phyloP scores from a whole-genome alignment of 2,888 invertebrate genomes.

The Cacoxenus indagator region DNA sequence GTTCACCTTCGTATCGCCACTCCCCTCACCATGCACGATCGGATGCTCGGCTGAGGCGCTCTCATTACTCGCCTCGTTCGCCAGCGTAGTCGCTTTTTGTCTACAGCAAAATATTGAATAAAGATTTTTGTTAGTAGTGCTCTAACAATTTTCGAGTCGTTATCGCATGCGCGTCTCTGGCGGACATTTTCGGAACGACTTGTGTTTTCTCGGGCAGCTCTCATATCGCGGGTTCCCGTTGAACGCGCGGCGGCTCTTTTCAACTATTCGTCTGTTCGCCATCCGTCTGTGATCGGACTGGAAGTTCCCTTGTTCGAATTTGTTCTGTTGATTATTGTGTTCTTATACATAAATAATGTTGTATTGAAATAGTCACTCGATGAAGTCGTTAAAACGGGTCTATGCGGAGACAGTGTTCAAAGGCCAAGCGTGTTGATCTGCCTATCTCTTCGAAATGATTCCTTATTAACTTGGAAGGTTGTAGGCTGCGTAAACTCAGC shows the following conservation, averaged over 20 bases:
- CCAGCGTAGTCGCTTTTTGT: slow-evolving; percentile 53
- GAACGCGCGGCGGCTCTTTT: slow-evolving; percentile 1
- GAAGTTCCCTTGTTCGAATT: slow-evolving; percentile 10
- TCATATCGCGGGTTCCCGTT: slow-evolving; percentile 1
- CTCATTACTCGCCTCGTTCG: slow-evolving; percentile 29
- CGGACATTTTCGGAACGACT: slow-evolving; percentile 20
- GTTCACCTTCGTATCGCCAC: slow-evolving; percentile 18
- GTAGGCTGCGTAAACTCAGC: neutral
- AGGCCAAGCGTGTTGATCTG: neutral
- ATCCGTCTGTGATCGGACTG: neutral
- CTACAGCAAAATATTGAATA: slow-evolving; percentile 68
- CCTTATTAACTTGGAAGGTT: neutral
- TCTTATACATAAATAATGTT: slow-evolving; percentile 45
- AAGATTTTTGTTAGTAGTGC: slow-evolving; percentile 69
- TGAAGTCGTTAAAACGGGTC: neutral
- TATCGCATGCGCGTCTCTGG: slow-evolving; percentile 68
- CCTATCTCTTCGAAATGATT: neutral
- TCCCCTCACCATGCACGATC: slow-evolving; percentile 48
- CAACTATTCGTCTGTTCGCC: neutral
- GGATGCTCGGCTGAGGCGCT: slow-evolving; percentile 46
- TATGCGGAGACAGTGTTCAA: neutral
- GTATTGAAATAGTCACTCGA: slow-evolving; percentile 33
- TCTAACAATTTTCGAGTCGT: slow-evolving; percentile 69
- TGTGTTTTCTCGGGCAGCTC: neutral
- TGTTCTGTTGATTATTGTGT: slow-evolving; percentile 17